Conservation (phyloP, 2,888 invertebrate species). For the Dasysyrphus albostriatus region DNA sequence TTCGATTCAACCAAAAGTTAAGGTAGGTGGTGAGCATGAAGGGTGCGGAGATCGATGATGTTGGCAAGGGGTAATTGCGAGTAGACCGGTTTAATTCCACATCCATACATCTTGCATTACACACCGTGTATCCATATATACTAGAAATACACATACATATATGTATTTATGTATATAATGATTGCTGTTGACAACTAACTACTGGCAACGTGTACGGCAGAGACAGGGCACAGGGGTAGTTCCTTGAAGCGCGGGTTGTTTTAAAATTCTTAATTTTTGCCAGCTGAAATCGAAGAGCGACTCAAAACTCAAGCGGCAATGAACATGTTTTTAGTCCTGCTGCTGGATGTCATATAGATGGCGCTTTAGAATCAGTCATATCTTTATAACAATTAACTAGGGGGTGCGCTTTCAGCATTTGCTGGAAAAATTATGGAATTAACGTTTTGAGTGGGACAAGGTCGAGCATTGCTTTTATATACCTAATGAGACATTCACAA, state of each 20-base stretch:
- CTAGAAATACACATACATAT: conserved; percentile 54
- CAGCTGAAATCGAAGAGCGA: conserved; percentile 59
- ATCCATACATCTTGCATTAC: conserved; percentile 67
- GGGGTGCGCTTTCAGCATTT: conserved; percentile 18
- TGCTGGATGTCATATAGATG: conserved; percentile 38
- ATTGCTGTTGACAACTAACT: conserved; percentile 47
- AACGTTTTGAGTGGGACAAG: conserved; percentile 16
- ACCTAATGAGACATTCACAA: background rate
- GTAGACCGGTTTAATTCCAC: conserved; percentile 73
- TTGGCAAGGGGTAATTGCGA: conserved; percentile 65
- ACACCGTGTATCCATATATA: conserved; percentile 33
- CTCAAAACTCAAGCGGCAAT: conserved; percentile 28
- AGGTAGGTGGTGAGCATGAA: conserved; percentile 56
- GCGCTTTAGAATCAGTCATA: conserved; percentile 41
- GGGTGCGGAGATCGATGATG: conserved; percentile 54
- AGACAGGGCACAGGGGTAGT: conserved; percentile 48
- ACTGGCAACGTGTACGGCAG: conserved; percentile 12
- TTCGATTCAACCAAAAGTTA: conserved; percentile 64
- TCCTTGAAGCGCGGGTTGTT: conserved; percentile 34
- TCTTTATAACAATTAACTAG: background rate
- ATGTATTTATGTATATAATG: conserved; percentile 1
- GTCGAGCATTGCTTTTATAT: background rate
- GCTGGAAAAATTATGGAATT: conserved; percentile 12
- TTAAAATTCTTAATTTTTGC: conserved; percentile 58
- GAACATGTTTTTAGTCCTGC: conserved; percentile 14